Evolutionary conservation across 2,888 invertebrate genomes (phyloP).

Genomic region (Lordiphosa andalusiaca): DNA sequence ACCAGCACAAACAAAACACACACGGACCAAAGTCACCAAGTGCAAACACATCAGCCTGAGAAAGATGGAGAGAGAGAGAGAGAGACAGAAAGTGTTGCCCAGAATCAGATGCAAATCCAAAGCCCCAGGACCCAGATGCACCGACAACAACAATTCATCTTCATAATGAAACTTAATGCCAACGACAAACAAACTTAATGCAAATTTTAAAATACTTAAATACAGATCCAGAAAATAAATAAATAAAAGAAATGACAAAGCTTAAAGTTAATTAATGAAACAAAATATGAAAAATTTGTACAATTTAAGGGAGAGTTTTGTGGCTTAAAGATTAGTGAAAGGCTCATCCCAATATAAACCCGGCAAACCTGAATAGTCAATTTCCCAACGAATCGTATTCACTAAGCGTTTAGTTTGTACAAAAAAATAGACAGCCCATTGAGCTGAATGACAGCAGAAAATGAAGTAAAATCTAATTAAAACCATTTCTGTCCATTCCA

Average conservation of each 20-base stretch:
- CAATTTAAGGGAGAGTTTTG: too few relatives aligned
- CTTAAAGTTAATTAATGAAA: conserved; percentile 23
- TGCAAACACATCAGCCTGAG: conserved; percentile 17
- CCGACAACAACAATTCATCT: conserved; percentile 44
- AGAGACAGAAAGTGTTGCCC: conserved; percentile 1
- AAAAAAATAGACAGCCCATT: conserved; percentile 10
- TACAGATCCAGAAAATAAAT: neutral
- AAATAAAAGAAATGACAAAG: conserved; percentile 1
- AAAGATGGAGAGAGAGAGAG: neutral
- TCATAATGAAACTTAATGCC: conserved; percentile 48
- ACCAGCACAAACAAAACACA: conserved; percentile 36
- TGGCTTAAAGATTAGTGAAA: too few relatives aligned
- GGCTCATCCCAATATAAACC: too few relatives aligned
- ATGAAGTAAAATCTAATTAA: conserved; percentile 66
- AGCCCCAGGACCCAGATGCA: conserved; percentile 6
- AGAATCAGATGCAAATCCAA: conserved; percentile 8
- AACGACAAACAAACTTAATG: conserved; percentile 42
- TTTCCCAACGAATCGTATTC: neutral
- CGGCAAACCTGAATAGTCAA: too few relatives aligned
- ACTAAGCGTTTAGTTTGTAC: neutral
- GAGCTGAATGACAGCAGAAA: conserved; percentile 49
- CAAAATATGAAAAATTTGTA: neutral
- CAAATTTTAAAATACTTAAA: conserved; percentile 20
- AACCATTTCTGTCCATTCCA: conserved; percentile 32
- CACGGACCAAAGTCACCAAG: conserved; percentile 26